These are phyloP conservation scores for Schizothorax lantsangensis DNA, from an alignment of 2,797 vertebrate genomes.

Conservation along the genomic window DNA sequence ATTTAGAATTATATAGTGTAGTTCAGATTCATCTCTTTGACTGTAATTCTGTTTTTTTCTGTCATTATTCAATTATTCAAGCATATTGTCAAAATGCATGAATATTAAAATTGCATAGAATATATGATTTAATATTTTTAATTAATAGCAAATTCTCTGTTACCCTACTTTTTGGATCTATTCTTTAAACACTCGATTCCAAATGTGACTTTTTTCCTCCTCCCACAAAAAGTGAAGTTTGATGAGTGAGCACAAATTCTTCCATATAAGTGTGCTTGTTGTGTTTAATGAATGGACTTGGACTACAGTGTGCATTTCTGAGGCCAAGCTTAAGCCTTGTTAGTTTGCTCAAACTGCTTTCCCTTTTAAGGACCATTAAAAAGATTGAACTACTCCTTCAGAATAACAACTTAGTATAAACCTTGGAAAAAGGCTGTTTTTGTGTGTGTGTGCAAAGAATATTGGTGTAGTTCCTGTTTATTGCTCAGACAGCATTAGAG, in stretches of 20 bases:
- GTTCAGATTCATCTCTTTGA: neutral
- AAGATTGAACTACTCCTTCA: constrained; percentile 45
- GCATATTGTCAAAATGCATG: neutral
- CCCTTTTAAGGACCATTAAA: constrained; percentile 31
- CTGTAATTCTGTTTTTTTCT: neutral
- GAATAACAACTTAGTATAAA: constrained; percentile 30
- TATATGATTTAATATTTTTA: neutral
- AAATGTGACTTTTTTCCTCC: neutral
- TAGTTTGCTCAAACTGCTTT: constrained; percentile 25
- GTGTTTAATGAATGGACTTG: constrained; percentile 7
- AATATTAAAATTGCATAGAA: neutral
- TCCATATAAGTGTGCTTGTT: neutral
- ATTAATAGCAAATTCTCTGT: neutral
- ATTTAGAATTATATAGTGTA: neutral
- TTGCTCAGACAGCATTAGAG: constrained; percentile 44
- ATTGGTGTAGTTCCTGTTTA: neutral
- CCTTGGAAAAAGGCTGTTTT: neutral
- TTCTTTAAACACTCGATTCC: neutral
- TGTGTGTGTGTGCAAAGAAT: neutral
- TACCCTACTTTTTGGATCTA: neutral
- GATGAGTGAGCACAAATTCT: neutral
- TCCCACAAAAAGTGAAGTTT: neutral
- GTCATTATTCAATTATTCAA: neutral
- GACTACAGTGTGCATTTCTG: neutral
- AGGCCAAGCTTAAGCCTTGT: constrained; percentile 1